Conservation (phyloP, 30 jellyfish, hydroid and myxozoan genomes). For the Aurelia sp. region DNA sequence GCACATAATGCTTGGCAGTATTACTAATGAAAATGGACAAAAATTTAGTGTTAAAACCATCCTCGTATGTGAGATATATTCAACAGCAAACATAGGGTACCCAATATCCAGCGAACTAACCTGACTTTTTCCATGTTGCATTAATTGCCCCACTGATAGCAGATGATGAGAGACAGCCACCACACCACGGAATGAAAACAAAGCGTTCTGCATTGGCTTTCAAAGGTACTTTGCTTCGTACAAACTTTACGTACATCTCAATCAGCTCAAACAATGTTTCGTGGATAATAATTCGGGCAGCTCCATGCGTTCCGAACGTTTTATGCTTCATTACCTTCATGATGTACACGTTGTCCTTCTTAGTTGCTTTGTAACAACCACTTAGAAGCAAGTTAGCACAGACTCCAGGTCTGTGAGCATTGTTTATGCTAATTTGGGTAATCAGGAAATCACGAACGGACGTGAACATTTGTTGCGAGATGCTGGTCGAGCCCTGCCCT, state of each 20-base stretch:
- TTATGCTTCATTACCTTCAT: background rate
- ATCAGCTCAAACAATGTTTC: background rate
- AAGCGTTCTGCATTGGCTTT: background rate
- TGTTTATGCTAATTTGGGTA: no score
- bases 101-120: background rate
- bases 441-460: no score
- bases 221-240: background rate
- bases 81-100: no score
- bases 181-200: background rate
- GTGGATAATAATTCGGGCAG: background rate
- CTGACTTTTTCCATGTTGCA: background rate
- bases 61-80: no score
- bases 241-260: background rate
- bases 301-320: background rate
- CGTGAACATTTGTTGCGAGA: no score
- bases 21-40: no score
- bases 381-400: no score
- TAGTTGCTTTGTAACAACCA: background rate
- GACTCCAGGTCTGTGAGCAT: no score
- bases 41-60: no score
- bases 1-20: no score
- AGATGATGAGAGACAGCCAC: background rate
- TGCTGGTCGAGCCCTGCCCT: no score
- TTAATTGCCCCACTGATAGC: background rate
- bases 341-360: background rate